Percentiles rank a stretch among this genome's conserved stretches.
These are phyloP conservation scores for Aelia acuminata DNA, from an alignment of 2,888 invertebrate species.

Conservation along the genomic window DNA sequence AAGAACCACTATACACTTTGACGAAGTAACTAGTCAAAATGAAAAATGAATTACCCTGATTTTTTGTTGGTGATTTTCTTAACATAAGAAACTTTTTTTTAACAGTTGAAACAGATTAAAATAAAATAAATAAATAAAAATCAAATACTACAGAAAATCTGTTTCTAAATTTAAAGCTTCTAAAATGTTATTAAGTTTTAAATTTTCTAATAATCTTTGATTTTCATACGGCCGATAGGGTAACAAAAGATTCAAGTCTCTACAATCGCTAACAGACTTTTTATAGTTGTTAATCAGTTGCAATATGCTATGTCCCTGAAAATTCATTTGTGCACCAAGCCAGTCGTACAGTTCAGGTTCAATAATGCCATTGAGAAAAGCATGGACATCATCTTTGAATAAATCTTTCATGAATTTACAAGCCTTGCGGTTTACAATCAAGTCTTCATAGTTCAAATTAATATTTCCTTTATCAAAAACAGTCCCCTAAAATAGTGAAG, in stretches of 20 bases:
- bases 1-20: too few species aligned
- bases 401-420: constrained; percentile 45
- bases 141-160: neutral
- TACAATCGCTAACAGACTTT: neutral
- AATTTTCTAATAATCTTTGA: constrained; percentile 47
- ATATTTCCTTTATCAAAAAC: constrained; percentile 78
- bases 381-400: neutral
- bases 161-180: constrained; percentile 33
- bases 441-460: constrained; percentile 75
- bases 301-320: neutral
- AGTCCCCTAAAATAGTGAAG: constrained; percentile 71
- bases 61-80: neutral
- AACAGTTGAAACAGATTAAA: neutral
- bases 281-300: constrained; percentile 49
- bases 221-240: constrained; percentile 52
- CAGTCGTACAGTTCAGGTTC: constrained; percentile 42
- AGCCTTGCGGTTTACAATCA: constrained; percentile 69
- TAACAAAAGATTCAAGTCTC: constrained; percentile 31
- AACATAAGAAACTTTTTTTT: neutral
- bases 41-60: neutral
- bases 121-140: neutral
- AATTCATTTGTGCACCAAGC: constrained; percentile 45
- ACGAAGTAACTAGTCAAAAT: neutral
- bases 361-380: neutral
- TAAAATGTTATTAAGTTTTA: constrained; percentile 59